Evolutionary conservation across 37 sponge, comb jelly and placozoan genomes (phyloP).

Genomic region (Ephydatia muelleri): DNA sequence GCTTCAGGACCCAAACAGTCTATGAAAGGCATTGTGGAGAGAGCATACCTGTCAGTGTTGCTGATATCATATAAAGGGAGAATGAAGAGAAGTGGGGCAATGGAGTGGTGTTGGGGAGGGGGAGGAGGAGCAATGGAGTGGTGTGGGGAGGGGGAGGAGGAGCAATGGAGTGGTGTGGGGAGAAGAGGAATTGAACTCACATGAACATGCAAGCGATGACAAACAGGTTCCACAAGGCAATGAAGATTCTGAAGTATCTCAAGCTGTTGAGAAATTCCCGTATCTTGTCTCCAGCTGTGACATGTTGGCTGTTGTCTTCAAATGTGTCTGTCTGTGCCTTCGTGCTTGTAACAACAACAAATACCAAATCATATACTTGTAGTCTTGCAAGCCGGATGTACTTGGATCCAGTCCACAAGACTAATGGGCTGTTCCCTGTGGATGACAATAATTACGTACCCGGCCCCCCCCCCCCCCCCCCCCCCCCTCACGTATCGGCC

Average conservation of each 20-base stretch:
- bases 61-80: no score
- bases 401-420: no score
- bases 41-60: no score
- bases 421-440: no score
- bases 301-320: constrained; percentile 32
- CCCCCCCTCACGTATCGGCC: no score
- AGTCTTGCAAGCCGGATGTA: no score
- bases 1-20: not conserved
- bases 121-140: not conserved
- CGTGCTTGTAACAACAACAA: constrained; percentile 33
- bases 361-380: no score
- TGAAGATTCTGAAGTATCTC: constrained; percentile 87
- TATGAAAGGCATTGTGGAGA: not conserved
- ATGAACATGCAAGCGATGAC: constrained; percentile 84
- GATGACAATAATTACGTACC: no score
- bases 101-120: no score
- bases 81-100: not conserved
- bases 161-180: not conserved
- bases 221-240: constrained; percentile 86
- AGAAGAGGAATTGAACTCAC: constrained; percentile 32
- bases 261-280: constrained; percentile 75
- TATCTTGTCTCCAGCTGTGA: constrained; percentile 67
- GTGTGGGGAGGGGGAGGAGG: not conserved
- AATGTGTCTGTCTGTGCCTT: constrained; percentile 29
- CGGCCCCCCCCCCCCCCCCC: no score